Evolutionary conservation across 2,113 vertebrate species (phyloP).

Genomic region (Percopsis transmontana): DNA sequence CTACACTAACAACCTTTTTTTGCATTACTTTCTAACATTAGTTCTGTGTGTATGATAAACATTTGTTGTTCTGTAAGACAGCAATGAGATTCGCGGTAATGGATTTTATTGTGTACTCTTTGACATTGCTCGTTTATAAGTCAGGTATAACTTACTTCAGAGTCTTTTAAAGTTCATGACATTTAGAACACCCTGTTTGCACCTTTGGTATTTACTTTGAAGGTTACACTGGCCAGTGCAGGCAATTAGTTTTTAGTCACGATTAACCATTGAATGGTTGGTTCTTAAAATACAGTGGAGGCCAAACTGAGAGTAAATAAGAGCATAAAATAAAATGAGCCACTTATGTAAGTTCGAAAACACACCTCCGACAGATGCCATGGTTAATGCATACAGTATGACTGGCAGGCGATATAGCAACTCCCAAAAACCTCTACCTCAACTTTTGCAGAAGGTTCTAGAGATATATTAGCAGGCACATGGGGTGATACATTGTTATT

Average conservation of each 20-base stretch:
- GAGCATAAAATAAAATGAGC: too few species aligned
- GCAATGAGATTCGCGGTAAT: conserved; percentile 31
- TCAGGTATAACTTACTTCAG: conserved; percentile 56
- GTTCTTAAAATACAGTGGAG: conserved; percentile 45
- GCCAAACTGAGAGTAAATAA: conserved; percentile 8
- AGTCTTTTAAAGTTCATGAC: conserved; percentile 80
- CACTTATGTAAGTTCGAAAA: too few species aligned
- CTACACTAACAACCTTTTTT: too few species aligned
- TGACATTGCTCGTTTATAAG: conserved; percentile 60
- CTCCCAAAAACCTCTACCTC: neutral
- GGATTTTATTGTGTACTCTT: conserved; percentile 41
- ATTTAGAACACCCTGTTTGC: conserved; percentile 71
- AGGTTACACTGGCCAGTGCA: conserved; percentile 73
- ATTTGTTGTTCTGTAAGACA: conserved; percentile 14
- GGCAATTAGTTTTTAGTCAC: conserved; percentile 59
- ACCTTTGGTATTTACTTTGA: conserved; percentile 77
- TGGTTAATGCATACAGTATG: neutral
- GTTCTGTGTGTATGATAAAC: too few species aligned
- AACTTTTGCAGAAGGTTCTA: conserved; percentile 2
- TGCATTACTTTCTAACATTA: too few species aligned
- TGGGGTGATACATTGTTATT: conserved; percentile 31
- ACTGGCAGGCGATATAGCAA: neutral
- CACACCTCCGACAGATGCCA: too few species aligned
- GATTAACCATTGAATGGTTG: conserved; percentile 49
- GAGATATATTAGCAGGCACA: conserved; percentile 1